Evolutionary conservation across 2,797 vertebrate genomes (phyloP).

Genomic region (Nothura maculosa): DNA sequence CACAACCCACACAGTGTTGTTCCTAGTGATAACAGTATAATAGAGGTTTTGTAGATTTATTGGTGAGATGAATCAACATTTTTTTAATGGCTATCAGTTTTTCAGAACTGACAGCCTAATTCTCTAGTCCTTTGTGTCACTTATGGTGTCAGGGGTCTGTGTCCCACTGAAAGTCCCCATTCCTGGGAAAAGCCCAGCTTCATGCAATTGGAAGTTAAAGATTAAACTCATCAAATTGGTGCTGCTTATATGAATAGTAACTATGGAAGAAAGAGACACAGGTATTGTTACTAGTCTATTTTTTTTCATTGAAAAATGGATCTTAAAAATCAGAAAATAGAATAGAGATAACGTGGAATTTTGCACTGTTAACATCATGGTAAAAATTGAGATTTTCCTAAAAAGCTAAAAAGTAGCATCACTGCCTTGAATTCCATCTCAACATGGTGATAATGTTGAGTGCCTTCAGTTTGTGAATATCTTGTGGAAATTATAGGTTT

Average conservation of each 20-base stretch:
- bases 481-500: background rate
- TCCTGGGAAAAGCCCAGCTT: background rate
- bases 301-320: background rate
- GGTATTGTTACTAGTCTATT: background rate
- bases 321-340: background rate
- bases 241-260: background rate
- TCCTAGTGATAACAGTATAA: slow-evolving; percentile 22
- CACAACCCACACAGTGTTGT: slow-evolving; percentile 19
- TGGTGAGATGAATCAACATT: background rate
- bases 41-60: background rate
- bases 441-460: rapidly evolving
- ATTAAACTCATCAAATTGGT: background rate
- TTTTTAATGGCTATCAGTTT: slow-evolving; percentile 5
- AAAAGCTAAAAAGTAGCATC: background rate
- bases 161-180: background rate
- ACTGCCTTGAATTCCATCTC: background rate
- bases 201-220: background rate
- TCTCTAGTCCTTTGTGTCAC: background rate
- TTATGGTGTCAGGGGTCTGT: background rate
- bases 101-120: background rate
- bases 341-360: background rate
- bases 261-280: background rate
- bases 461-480: background rate
- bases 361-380: too few species aligned
- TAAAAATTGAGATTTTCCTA: background rate